phyloP scores from a whole-genome alignment of 2,797 vertebrate species.

The Notamacropus eugenii region DNA sequence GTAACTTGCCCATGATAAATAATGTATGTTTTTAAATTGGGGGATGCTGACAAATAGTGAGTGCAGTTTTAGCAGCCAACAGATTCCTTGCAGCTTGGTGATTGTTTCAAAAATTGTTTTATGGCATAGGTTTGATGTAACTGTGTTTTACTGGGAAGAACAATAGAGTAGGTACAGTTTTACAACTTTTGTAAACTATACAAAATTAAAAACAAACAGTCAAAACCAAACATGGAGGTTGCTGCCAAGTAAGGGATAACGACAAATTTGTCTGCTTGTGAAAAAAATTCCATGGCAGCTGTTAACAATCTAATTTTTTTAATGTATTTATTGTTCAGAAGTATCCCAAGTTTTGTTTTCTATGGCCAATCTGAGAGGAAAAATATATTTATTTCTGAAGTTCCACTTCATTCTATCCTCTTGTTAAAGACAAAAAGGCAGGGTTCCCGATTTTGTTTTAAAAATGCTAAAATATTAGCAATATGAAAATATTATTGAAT shows the following conservation, averaged over 20 bases:
- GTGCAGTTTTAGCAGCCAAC: neutral
- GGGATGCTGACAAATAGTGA: neutral
- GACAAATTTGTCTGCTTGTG: neutral
- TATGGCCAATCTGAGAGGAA: neutral
- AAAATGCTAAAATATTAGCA: conserved; percentile 43
- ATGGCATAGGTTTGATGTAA: neutral
- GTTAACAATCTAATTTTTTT: conserved; percentile 33
- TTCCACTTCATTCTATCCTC: neutral
- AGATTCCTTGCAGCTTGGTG: neutral
- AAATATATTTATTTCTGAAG: neutral
- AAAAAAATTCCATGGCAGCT: conserved; percentile 1
- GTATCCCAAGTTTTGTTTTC: neutral
- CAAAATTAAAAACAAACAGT: neutral
- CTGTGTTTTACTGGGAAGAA: neutral
- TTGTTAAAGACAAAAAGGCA: neutral
- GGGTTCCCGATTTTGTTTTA: neutral
- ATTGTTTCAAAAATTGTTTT: neutral
- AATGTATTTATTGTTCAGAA: conserved; percentile 45
- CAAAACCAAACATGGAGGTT: neutral
- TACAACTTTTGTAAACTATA: neutral
- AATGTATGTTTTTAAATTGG: neutral
- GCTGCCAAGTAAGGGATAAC: conserved; percentile 25
- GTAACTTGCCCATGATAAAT: neutral
- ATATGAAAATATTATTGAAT: conserved; percentile 1
- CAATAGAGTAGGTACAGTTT: neutral